Conservation (phyloP, 2,113 vertebrate genomes). For the Phoxinus phoxinus region DNA sequence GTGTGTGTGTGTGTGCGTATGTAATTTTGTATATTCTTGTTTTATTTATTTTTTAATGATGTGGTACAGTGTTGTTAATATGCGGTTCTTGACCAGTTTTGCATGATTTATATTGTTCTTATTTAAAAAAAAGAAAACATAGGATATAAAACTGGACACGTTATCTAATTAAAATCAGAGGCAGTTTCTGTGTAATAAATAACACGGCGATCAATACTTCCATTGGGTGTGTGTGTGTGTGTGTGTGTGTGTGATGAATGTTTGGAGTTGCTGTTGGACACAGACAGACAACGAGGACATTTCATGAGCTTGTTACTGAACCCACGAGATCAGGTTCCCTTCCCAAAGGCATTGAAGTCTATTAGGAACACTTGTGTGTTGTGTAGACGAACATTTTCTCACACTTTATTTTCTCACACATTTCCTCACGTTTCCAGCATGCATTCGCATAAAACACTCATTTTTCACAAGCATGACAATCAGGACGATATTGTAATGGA, state of each 20-base stretch:
- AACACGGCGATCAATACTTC: not conserved
- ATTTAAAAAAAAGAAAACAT: not conserved
- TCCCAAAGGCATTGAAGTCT: not conserved
- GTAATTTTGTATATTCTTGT: not conserved
- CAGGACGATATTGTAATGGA: not conserved
- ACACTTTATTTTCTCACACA: not conserved
- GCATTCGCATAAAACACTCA: too few species aligned
- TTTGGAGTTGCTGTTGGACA: constrained; percentile 10
- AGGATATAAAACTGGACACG: not conserved
- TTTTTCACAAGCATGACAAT: not conserved
- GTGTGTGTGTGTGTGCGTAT: too few species aligned
- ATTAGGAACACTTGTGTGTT: not conserved
- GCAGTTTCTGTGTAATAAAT: not conserved
- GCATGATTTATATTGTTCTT: not conserved
- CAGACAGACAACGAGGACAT: not conserved
- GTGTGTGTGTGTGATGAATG: not conserved
- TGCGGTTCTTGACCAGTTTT: not conserved
- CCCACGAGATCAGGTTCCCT: not conserved
- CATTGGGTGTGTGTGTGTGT: not conserved
- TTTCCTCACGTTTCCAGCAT: too few species aligned
- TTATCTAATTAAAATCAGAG: not conserved
- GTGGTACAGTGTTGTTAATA: not conserved
- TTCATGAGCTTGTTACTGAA: not conserved
- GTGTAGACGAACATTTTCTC: not conserved
- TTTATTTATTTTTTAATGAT: not conserved